Evolutionary conservation across 1,140 invertebrate genomes (phyloP), one percentile per base, ranked within the genome.

Genomic region (Galendromus occidentalis): DNA sequence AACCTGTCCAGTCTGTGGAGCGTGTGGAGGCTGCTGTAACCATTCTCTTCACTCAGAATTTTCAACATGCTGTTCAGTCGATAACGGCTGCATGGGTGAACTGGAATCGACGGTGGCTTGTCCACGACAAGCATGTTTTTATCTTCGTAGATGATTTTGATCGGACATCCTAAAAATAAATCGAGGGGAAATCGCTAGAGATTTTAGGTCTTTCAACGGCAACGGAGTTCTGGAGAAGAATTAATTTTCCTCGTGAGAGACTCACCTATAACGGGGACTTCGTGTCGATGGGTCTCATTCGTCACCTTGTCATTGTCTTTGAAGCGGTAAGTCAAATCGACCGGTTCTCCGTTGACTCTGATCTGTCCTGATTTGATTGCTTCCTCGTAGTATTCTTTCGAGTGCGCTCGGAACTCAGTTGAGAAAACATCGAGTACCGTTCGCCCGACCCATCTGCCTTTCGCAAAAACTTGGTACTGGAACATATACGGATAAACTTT

Each of bases 401-500:
- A 88, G 78, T 92, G 88, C 2, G 89, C 88, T 12, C 88, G 80
- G 74, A 98, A 98, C 77, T 98, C 95, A 65, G 86, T 80, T 0
- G 84, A 83, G 76, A 96, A 96, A 18, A 98, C 89, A 71, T 98
- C 92, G 47, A 92, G 79, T 51, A 98, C 86, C 72, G 87, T 86
- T 73, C 91, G 86, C 18, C 91, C 91, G 4, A 96, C 85, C 96
- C 95, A 98, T 68, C 95, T 82, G 0, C 91, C 91, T 79, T 98
- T 98, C 14, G 89, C 92, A 78, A 92, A 93, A 9, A 92, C 93
- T 51, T 87, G 90, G 77, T 96, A 98, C 14, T 88, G 92, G 77
- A 91, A 97, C 76, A 92, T 92, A 79, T 99, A 99, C 0, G 95
- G 95, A 75, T 95, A 93, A 0, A 98, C 93, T 81, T 98, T 97